phyloP scores from a whole-genome alignment of 2,113 vertebrate genomes.

The Pagrus major region DNA sequence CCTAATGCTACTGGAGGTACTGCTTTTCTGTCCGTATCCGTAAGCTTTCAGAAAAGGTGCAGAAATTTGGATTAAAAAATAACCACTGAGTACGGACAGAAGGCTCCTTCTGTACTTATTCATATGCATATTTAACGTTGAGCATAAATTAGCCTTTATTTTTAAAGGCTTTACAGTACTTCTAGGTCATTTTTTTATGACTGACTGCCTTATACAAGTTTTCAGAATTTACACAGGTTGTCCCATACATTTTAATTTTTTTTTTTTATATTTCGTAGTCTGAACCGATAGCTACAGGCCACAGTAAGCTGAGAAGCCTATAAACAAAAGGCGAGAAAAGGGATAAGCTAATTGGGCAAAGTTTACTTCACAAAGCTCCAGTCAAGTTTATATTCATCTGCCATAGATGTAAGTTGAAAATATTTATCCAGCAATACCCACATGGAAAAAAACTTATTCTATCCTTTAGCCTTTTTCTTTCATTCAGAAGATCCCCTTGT shows the following conservation, averaged over 20 bases:
- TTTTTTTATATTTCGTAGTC: slow-evolving; percentile 1
- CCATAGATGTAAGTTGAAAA: slow-evolving; percentile 1
- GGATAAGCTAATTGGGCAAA: slow-evolving; percentile 37
- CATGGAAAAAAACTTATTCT: slow-evolving; percentile 12
- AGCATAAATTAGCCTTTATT: not conserved
- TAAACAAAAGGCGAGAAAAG: not conserved
- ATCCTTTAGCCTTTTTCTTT: slow-evolving; percentile 37
- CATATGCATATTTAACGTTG: no score
- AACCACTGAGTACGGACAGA: no score
- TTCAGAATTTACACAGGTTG: not conserved
- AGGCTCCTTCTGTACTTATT: no score
- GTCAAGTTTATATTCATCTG: slow-evolving; percentile 27
- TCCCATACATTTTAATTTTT: not conserved
- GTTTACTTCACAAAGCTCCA: slow-evolving; percentile 30
- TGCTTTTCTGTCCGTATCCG: no score
- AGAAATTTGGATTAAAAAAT: no score
- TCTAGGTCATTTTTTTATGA: not conserved
- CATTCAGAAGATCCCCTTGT: slow-evolving; percentile 31
- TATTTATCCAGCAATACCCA: slow-evolving; percentile 31
- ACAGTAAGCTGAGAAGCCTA: slow-evolving; percentile 7
- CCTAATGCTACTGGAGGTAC: no score
- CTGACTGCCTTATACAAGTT: not conserved
- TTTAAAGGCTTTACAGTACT: not conserved
- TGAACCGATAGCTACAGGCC: slow-evolving; percentile 1
- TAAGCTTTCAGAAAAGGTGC: no score